phyloP scores from a whole-genome alignment of 2,113 vertebrate species.

The Puma concolor region DNA sequence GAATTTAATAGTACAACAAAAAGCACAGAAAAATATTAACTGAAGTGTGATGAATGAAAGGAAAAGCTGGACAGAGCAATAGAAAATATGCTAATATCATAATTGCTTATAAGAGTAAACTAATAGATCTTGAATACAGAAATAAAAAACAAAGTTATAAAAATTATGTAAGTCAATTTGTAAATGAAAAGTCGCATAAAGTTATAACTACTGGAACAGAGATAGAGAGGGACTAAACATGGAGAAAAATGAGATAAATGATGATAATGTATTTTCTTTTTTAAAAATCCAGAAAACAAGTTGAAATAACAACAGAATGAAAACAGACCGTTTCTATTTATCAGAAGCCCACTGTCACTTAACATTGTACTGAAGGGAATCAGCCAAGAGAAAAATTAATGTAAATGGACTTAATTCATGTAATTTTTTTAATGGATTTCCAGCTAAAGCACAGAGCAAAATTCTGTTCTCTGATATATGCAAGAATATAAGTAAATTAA shows the following conservation, averaged over 20 bases:
- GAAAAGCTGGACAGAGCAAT: not conserved
- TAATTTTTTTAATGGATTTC: constrained; percentile 20
- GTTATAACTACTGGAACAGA: not conserved
- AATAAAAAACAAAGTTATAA: not conserved
- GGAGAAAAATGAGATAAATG: not conserved
- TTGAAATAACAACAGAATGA: constrained; percentile 15
- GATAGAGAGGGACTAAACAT: not conserved
- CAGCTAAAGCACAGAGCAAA: not conserved
- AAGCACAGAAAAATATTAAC: constrained; percentile 26
- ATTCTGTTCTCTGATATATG: not conserved
- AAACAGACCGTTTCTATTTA: not conserved
- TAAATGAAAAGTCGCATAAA: not conserved
- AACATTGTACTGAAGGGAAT: not conserved
- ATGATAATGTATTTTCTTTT: constrained; percentile 10
- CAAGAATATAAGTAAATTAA: not conserved
- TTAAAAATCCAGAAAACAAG: not conserved
- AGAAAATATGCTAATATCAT: constrained; percentile 28
- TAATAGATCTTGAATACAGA: not conserved
- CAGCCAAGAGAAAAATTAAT: constrained; percentile 23
- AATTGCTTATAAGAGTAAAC: not conserved
- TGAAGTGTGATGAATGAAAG: not conserved
- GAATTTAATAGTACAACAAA: not conserved
- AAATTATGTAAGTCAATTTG: constrained; percentile 7
- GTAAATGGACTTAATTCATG: not conserved
- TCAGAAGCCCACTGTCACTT: not conserved